phyloP scores from a whole-genome alignment of 1,140 invertebrate species.

The Trichogramma pretiosum region DNA sequence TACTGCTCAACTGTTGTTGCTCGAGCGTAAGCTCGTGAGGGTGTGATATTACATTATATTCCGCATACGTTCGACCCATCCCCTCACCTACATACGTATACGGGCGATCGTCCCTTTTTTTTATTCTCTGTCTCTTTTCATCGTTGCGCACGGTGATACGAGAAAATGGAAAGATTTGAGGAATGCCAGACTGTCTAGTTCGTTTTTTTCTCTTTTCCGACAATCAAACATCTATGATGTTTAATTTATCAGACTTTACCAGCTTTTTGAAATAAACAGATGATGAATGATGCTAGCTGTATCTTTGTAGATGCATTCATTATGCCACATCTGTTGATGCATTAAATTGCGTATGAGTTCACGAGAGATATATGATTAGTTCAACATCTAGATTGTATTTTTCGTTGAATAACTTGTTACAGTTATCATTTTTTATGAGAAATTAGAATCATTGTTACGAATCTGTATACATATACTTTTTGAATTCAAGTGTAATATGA shows the following conservation, averaged over 20 bases:
- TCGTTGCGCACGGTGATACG: not conserved
- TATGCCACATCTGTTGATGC: too few species aligned
- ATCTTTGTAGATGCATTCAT: too few species aligned
- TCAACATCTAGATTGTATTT: too few species aligned
- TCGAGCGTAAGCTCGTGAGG: conserved; percentile 16
- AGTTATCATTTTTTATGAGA: too few species aligned
- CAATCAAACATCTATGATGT: conserved; percentile 1
- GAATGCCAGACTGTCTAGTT: not conserved
- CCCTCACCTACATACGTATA: conserved; percentile 7
- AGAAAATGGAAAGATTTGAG: conserved; percentile 10
- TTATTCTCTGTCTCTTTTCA: not conserved
- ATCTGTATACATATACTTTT: too few species aligned
- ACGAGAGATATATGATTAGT: too few species aligned
- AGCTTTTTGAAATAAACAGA: not conserved
- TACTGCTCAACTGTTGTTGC: conserved; percentile 17
- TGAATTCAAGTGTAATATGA: too few species aligned
- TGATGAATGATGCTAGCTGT: not conserved
- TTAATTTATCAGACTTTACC: conserved; percentile 12
- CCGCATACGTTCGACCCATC: conserved; percentile 21
- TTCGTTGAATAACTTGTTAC: too few species aligned
- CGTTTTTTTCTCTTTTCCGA: not conserved
- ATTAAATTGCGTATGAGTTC: too few species aligned
- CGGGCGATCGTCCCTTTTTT: not conserved
- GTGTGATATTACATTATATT: conserved; percentile 32
- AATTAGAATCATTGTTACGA: too few species aligned